Evolutionary conservation across 2,113 vertebrate species (phyloP), one percentile per base, ranked within the genome.

Genomic region (Python bivittatus): DNA sequence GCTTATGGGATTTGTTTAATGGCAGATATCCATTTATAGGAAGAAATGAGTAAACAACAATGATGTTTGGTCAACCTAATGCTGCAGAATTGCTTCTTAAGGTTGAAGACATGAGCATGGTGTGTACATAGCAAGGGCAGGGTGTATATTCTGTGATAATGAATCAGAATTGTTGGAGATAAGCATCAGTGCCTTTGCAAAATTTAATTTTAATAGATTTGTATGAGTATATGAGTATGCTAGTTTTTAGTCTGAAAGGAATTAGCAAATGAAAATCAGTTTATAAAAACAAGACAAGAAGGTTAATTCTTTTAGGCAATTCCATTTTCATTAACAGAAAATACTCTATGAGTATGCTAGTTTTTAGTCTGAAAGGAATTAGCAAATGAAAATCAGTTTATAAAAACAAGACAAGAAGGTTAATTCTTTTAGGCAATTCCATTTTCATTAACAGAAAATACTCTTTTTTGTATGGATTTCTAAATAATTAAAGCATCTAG

Each of bases 321-420:
- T 92, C 27, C 23, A 33, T 56, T 90, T 90, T 90, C n/a, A 57
- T 90, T 90, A 90, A 48, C 33, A 38, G 61, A 90, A 92, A 92
- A 25, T 2, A 10, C 8, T 29, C 33, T 90, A n/a, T n/a, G n/a
- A n/a, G n/a, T n/a, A n/a, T n/a, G n/a, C 7, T 27, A 60, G 60
- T 60, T 88, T 84, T 53, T 92, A 54, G 44, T 64, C 17, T 23
- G 17, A 56, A 90, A 86, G 79, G 64, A 92, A 29, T 20, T 90
- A 60, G n/a, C n/a, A 90, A 90, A 57, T 68, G 88, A 86, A 92
- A 92, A 56, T 42, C 33, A 15, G 38, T 84, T 89, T 89, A 57
- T 60, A 84, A 84, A 89, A 84, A 89, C 23, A 61, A 92, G 57
- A 85, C 58, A 88, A 52, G 61, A 92, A n/a, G 15, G 17, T 54